phyloP scores from a whole-genome alignment of 1,140 invertebrate genomes.

The Leptinotarsa texana region DNA sequence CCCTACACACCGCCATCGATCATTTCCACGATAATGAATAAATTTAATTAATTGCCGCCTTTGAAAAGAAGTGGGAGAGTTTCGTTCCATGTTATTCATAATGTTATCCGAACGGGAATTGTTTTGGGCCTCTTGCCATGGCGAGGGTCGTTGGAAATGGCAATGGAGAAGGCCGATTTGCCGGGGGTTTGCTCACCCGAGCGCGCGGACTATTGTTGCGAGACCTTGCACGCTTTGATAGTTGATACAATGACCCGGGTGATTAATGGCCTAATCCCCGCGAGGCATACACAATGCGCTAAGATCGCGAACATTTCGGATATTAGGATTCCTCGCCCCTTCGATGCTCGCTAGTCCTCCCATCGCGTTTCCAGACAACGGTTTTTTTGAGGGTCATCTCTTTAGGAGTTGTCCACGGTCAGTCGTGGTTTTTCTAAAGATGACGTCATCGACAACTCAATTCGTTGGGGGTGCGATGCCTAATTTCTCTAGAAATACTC shows the following conservation, averaged over 20 bases:
- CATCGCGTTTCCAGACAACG: slow-evolving; percentile 28
- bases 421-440: background rate
- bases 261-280: slow-evolving; percentile 57
- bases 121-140: slow-evolving; percentile 25
- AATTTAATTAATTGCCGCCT: slow-evolving; percentile 25
- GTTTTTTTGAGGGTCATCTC: slow-evolving; percentile 11
- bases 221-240: slow-evolving; percentile 57
- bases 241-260: slow-evolving; percentile 57
- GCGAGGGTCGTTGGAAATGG: slow-evolving; percentile 13
- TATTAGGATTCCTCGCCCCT: slow-evolving; percentile 54
- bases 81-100: slow-evolving; percentile 26
- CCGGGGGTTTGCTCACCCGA: slow-evolving; percentile 49
- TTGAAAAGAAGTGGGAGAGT: slow-evolving; percentile 24
- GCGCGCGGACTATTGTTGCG: slow-evolving; percentile 56
- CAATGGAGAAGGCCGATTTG: slow-evolving; percentile 21
- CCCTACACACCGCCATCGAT: background rate
- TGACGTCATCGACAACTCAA: too few species aligned
- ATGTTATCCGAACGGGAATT: slow-evolving; percentile 28
- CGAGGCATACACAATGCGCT: slow-evolving; percentile 54
- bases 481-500: too few species aligned
- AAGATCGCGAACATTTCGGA: slow-evolving; percentile 56
- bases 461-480: too few species aligned
- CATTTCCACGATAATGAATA: slow-evolving; percentile 22
- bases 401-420: slow-evolving; percentile 10
- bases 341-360: slow-evolving; percentile 24